Base-by-base conservation (phyloP, 2,888 invertebrate genomes). In the Perizoma flavofasciatum region DNA sequence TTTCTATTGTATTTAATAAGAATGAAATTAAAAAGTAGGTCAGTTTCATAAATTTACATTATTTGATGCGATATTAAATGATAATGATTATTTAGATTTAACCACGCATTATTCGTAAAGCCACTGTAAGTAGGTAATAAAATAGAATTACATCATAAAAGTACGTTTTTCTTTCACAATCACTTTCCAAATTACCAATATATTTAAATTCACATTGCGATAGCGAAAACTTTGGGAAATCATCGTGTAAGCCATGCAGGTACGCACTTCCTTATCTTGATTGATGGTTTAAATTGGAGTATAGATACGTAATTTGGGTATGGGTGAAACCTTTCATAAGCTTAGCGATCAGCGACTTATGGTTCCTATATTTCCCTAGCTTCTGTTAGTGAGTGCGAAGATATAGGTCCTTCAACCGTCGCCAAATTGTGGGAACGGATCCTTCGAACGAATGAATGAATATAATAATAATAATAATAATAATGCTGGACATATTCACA, bases 241-340 rank as follows among this genome's bases (percentile, higher is more conserved):
- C 57, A 62, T 55, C 44, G n/a, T 44, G 57, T 62, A 55, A 22
- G 22, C 41, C 39, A 39, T 41, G 35, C 50, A 44, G 33, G 59
- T 50, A 52, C 41, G 35, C 52, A 45, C 63, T 66, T 66, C 65
- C 65, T 61, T 54, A 33, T 56, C 54, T 56, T 63, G 63, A 59
- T 51, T 44, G 43, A 59, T 61, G 53, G 41, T 58, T n/a, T 10
- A 55, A 55, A 56, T n/a, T 61, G 11, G 56, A 54, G 49, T 51
- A 41, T 1, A n/a, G 22, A 57, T 22, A 44, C 11, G 34, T 37
- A 44, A 34, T 10, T 50, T 41, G 49, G 8, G 11, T 59, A 51
- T 48, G 50, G 44, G 7, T 33, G 6, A 10, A 7, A 5, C 1
- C 22, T 6, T 44, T 11, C 6, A 40, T 11, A 49, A 58, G 48